phyloP scores from a whole-genome alignment of 2,113 vertebrate species.

The rat (Rattus norvegicus) region GRCr8 NC_086024.1:34129501-34130000 shows the following conservation, averaged over 20 bases:
- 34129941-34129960: conserved; percentile 49
- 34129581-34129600: neutral
- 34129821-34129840: neutral
- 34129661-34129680: conserved; percentile 52
- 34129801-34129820: conserved; percentile 43
- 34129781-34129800: conserved; percentile 42
- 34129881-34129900: neutral
- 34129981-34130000: conserved; percentile 34
- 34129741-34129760: conserved; percentile 39
- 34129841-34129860: conserved; percentile 51
- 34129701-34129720: conserved; percentile 1
- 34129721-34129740: conserved; percentile 26
- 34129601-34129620: neutral
- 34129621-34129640: neutral
- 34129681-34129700: conserved; percentile 43
- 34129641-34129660: conserved; percentile 30
- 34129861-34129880: conserved; percentile 45
- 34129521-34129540: neutral
- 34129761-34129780: conserved; percentile 39
- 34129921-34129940: neutral
- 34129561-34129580: neutral
- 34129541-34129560: neutral
- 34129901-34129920: neutral
- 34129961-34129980: conserved; percentile 44
- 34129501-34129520: neutral